Evolutionary conservation across 2,797 vertebrate genomes (phyloP).

Genomic region (Trachurus trachurus): DNA sequence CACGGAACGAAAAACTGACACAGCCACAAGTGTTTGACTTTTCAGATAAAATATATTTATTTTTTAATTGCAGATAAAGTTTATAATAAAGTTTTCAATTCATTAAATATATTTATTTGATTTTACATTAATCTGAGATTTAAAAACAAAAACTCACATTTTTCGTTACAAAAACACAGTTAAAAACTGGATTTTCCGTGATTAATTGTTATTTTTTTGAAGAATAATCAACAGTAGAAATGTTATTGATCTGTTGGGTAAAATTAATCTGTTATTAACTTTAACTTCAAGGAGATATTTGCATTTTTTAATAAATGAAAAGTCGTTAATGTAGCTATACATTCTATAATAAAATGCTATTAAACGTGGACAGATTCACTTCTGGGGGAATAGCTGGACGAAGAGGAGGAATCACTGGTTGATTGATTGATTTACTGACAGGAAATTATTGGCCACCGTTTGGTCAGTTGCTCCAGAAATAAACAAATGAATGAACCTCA

Average conservation of each 20-base stretch:
- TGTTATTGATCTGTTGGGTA: not conserved
- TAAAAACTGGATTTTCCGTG: not conserved
- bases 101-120: not conserved
- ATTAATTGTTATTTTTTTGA: not conserved
- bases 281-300: not conserved
- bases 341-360: not conserved
- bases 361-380: not conserved
- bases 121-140: not conserved
- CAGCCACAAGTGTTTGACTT: not conserved
- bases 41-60: not conserved
- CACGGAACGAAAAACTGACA: not conserved
- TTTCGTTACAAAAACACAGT: not conserved
- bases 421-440: not conserved
- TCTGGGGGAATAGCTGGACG: not conserved
- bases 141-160: not conserved
- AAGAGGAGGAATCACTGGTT: too few species aligned
- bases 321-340: too few species aligned
- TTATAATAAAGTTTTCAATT: not conserved
- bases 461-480: slow-evolving; percentile 7
- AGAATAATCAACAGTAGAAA: not conserved
- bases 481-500: not conserved
- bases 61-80: not conserved
- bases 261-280: not conserved
- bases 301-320: too few species aligned
- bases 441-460: not conserved